These are phyloP conservation scores for Rhinoptilus africanus DNA, from an alignment of 2,113 vertebrate genomes.

Conservation along the genomic window DNA sequence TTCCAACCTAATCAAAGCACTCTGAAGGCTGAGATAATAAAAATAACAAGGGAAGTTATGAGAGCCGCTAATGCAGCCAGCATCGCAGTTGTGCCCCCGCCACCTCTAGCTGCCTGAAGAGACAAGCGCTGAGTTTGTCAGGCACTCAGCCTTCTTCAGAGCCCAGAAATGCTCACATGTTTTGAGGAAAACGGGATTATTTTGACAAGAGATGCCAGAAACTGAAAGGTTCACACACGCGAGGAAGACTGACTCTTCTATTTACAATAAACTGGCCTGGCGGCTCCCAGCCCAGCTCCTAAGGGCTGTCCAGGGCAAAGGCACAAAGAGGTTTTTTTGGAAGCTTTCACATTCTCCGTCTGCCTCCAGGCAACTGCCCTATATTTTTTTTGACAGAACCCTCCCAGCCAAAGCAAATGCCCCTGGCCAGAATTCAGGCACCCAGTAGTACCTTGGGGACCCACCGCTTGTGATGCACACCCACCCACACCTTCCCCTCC, in stretches of 20 bases:
- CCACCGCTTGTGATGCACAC: not conserved
- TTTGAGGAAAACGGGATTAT: slow-evolving; percentile 38
- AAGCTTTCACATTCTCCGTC: not conserved
- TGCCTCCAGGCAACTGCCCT: slow-evolving; percentile 25
- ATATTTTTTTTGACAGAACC: not conserved
- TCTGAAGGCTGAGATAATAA: slow-evolving; percentile 20
- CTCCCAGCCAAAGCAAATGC: not conserved
- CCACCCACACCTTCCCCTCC: not conserved
- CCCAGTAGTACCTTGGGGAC: not conserved
- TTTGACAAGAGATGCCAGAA: slow-evolving; percentile 46
- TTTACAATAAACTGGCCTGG: not conserved
- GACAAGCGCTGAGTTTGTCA: not conserved
- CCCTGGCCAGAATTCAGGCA: not conserved
- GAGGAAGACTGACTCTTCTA: not conserved
- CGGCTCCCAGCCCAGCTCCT: not conserved
- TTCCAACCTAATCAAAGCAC: slow-evolving; percentile 31
- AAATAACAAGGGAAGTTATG: not conserved
- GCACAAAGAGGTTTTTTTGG: slow-evolving; percentile 46
- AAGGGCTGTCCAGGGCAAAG: slow-evolving; percentile 24
- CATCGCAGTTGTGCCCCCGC: rapidly evolving
- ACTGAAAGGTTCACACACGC: not conserved
- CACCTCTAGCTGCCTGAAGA: slow-evolving; percentile 23
- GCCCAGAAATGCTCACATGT: not conserved
- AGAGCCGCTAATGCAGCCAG: not conserved
- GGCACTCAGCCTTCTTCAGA: not conserved